phyloP scores from a whole-genome alignment of 1,140 invertebrate species.

The Cyphomyrmex costatus region DNA sequence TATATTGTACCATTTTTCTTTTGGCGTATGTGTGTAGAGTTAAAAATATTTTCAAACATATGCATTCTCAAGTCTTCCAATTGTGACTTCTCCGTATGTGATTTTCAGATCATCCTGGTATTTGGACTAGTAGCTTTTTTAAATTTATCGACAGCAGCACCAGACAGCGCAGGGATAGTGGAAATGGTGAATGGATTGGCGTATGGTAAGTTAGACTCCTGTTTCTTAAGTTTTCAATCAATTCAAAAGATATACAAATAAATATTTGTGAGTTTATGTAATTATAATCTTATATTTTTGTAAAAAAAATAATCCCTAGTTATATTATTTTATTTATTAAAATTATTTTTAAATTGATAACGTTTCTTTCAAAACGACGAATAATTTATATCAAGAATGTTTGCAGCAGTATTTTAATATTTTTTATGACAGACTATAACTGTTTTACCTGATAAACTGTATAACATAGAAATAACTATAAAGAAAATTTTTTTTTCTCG shows the following conservation, averaged over 20 bases:
- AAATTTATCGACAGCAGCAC: constrained; percentile 63
- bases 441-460: no score
- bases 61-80: not conserved
- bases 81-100: not conserved
- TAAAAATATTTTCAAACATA: not conserved
- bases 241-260: not conserved
- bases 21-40: no score
- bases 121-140: constrained; percentile 50
- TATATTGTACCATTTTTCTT: not conserved
- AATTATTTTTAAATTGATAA: constrained; percentile 5
- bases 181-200: constrained; percentile 81
- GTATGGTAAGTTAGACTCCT: constrained; percentile 78
- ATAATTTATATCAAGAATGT: not conserved
- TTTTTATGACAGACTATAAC: not conserved
- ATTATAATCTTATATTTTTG: constrained; percentile 6
- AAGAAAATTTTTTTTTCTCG: not conserved
- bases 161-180: constrained; percentile 82
- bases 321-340: not conserved
- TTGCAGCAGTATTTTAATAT: not conserved
- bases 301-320: not conserved
- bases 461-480: no score
- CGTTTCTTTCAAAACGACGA: not conserved
- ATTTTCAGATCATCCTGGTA: constrained; percentile 45
- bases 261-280: not conserved
- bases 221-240: constrained; percentile 19